Conservation (phyloP, 2,797 vertebrate genomes). For the Xyrichtys novacula region DNA sequence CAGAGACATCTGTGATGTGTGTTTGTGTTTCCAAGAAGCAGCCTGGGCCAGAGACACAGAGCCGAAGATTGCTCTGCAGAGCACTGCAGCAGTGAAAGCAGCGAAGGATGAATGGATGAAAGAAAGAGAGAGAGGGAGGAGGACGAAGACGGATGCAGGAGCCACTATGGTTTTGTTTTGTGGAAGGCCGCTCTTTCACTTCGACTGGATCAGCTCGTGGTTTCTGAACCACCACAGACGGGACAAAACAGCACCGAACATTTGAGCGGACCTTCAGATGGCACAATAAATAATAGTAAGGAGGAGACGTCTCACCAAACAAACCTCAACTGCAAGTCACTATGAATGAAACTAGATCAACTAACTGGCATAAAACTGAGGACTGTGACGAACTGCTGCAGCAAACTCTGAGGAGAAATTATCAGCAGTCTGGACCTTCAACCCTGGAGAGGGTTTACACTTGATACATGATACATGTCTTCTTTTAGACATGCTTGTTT, state of each 20-base stretch:
- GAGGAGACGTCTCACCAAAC: too few relatives aligned
- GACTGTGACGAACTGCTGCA: too few relatives aligned
- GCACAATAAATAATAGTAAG: too few relatives aligned
- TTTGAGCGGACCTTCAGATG: too few relatives aligned
- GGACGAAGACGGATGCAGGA: constrained; percentile 15
- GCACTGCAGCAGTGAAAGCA: constrained; percentile 26
- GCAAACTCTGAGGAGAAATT: too few relatives aligned
- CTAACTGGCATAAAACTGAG: too few relatives aligned
- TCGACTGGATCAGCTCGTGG: neutral
- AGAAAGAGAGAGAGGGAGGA: constrained; percentile 12
- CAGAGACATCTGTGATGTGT: neutral
- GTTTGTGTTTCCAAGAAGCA: neutral
- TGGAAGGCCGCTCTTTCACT: neutral
- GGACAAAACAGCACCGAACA: neutral
- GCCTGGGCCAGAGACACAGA: constrained; percentile 16
- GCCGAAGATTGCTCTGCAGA: constrained; percentile 27
- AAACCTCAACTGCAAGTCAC: too few relatives aligned
- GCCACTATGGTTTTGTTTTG: neutral
- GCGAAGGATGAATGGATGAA: constrained; percentile 14
- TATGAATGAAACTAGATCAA: too few relatives aligned
- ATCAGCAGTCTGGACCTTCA: too few relatives aligned
- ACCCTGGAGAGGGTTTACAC: too few relatives aligned
- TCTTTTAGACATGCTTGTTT: too few relatives aligned
- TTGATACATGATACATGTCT: too few relatives aligned
- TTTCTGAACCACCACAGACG: neutral